Evolutionary conservation across 2,797 vertebrate species (phyloP).

Genomic region (Macropus fuliginosus): DNA sequence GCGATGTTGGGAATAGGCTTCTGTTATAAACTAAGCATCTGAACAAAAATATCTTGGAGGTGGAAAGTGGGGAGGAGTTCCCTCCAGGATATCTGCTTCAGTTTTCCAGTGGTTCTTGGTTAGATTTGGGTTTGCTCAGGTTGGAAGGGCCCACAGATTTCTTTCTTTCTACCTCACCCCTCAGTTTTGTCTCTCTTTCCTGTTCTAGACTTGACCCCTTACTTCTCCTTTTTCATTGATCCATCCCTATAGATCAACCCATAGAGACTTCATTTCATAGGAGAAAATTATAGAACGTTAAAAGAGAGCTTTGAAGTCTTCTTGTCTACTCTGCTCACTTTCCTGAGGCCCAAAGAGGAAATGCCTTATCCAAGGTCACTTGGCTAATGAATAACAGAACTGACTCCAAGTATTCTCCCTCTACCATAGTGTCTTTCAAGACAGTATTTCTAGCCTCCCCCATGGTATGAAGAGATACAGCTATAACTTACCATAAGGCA

Average conservation of each 20-base stretch:
- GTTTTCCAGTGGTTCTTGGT: not conserved
- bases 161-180: not conserved
- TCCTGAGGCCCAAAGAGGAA: not conserved
- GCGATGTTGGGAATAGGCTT: not conserved
- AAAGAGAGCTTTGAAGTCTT: not conserved
- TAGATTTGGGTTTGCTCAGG: not conserved
- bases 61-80: not conserved
- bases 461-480: not conserved
- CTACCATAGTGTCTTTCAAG: not conserved
- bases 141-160: not conserved
- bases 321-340: conserved; percentile 7
- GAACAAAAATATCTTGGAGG: not conserved
- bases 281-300: conserved; percentile 9
- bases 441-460: not conserved
- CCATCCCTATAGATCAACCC: not conserved
- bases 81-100: not conserved
- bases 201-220: not conserved
- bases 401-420: conserved; percentile 25
- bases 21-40: not conserved
- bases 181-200: not conserved
- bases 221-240: not conserved
- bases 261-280: not conserved
- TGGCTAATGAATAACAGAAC: not conserved
- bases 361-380: not conserved
- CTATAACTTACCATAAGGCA: not conserved